A percentile compares a stretch with the other conserved stretches of the same genome.
phyloP scores from a whole-genome alignment of 2,888 invertebrate genomes.

The Electrophaes corylata region DNA sequence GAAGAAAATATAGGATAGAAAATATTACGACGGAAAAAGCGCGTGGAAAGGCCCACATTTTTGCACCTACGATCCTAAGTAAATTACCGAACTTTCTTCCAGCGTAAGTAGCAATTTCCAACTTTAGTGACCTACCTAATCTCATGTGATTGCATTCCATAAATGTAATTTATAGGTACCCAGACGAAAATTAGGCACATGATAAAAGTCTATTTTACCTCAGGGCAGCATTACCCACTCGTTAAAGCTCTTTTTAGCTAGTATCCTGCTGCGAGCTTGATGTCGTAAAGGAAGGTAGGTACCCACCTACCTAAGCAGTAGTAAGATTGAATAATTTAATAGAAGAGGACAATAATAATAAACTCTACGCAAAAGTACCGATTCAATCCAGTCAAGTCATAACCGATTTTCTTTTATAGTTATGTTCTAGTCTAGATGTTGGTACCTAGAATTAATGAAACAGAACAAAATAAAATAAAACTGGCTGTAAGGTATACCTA shows the following conservation, averaged over 20 bases:
- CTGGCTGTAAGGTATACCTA: not conserved
- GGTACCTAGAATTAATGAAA: no score
- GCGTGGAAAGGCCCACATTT: not conserved
- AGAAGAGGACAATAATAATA: not conserved
- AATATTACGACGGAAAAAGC: no score
- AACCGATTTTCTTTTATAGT: not conserved
- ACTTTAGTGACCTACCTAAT: not conserved
- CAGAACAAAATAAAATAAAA: no score
- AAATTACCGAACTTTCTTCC: not conserved
- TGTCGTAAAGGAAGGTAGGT: not conserved
- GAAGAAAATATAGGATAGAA: no score
- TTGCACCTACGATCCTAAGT: no score
- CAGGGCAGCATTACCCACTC: not conserved
- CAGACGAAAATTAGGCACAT: not conserved
- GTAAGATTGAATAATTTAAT: not conserved
- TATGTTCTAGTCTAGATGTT: not conserved
- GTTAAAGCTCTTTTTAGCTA: not conserved
- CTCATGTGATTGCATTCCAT: not conserved
- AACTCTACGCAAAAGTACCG: not conserved
- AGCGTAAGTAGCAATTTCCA: not conserved
- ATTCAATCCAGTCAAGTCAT: not conserved
- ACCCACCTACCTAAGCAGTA: not conserved
- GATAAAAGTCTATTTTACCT: conserved; percentile 9
- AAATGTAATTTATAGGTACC: not conserved
- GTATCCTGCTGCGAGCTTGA: not conserved